A percentile compares a stretch with the other conserved stretches of the same genome.
These are phyloP conservation scores for Hydractinia symbiolongicarpus DNA, from an alignment of 30 jellyfish, hydroid and myxozoan genomes.

Conservation along the genomic window DNA sequence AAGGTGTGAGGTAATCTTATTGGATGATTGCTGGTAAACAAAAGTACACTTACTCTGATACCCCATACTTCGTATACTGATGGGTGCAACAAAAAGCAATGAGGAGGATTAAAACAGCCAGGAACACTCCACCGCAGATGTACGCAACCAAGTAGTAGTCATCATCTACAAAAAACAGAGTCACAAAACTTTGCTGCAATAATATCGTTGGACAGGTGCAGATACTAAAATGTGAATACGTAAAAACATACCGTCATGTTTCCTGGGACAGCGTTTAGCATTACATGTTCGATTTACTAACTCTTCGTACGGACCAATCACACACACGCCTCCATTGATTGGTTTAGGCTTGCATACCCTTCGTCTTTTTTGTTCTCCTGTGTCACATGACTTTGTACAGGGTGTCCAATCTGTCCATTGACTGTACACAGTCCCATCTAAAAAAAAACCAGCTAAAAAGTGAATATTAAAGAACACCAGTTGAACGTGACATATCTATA, in stretches of 20 bases:
- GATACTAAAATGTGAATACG: not conserved
- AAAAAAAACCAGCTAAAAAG: not conserved
- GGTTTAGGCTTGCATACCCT: conserved; percentile 5
- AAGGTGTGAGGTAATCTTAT: too few relatives aligned
- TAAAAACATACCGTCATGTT: not conserved
- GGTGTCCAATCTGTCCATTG: conserved; percentile 14
- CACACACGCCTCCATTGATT: not conserved
- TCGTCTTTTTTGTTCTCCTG: not conserved
- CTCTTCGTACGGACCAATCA: not conserved
- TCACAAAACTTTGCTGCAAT: too few relatives aligned
- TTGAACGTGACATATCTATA: too few relatives aligned
- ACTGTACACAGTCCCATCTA: not conserved
- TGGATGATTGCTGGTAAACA: too few relatives aligned
- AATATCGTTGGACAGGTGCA: not conserved
- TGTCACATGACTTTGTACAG: conserved; percentile 1
- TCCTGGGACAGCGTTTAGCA: not conserved
- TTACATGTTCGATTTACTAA: conserved; percentile 2
- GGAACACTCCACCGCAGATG: conserved; percentile 7
- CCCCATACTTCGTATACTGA: not conserved
- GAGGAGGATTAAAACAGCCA: not conserved
- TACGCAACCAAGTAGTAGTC: conserved; percentile 1
- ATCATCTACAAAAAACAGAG: not conserved
- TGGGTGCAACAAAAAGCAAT: conserved; percentile 13
- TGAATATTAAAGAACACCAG: too few relatives aligned
- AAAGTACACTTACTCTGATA: too few relatives aligned